These are phyloP conservation scores for Sepioteuthis lessoniana DNA, from an alignment of 2,888 invertebrate species.

Conservation along the genomic window DNA sequence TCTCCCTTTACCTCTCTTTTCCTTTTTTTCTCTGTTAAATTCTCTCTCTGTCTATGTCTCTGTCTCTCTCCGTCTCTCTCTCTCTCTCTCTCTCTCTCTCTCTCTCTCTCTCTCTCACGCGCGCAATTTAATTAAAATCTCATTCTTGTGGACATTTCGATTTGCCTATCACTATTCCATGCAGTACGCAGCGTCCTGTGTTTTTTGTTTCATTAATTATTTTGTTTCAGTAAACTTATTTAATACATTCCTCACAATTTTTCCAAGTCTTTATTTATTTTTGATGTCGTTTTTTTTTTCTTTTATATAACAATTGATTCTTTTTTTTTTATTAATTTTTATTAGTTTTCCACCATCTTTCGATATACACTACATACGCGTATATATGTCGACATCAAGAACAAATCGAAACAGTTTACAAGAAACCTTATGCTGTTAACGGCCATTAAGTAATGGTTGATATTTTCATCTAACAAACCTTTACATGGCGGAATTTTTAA, in stretches of 20 bases:
- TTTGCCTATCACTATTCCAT: background rate
- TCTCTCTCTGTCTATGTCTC: too few relatives aligned
- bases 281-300: background rate
- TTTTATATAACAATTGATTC: background rate
- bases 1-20: background rate
- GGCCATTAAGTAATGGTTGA: too few relatives aligned
- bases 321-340: background rate
- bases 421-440: too few relatives aligned
- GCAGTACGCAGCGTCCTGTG: background rate
- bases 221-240: background rate
- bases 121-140: background rate
- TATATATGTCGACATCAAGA: too few relatives aligned
- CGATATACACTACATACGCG: too few relatives aligned
- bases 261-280: background rate
- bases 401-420: too few relatives aligned
- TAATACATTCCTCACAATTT: background rate
- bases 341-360: too few relatives aligned
- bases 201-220: background rate
- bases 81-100: too few relatives aligned
- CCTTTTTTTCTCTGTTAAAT: background rate
- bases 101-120: too few relatives aligned
- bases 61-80: too few relatives aligned
- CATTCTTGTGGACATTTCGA: background rate
- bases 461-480: too few relatives aligned
- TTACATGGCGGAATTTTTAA: too few relatives aligned